Conservation (phyloP, 1,140 invertebrate species). For the Drosophila trapezifrons region DNA sequence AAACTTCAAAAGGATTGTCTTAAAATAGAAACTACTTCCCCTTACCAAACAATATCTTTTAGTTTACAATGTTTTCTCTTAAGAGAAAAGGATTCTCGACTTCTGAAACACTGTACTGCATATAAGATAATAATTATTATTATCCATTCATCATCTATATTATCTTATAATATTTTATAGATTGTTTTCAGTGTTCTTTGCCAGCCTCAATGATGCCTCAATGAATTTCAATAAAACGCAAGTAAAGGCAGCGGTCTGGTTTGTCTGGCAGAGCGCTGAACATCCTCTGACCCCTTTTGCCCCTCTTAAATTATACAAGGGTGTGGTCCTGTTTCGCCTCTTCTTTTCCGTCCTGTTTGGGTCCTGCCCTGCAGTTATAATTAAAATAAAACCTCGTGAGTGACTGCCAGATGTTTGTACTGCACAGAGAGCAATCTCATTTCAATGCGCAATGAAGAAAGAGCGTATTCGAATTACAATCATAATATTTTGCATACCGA, state of each 20-base stretch:
- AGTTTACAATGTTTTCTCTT: too few relatives aligned
- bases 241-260: constrained; percentile 23
- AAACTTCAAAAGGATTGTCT: neutral
- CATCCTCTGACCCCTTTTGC: constrained; percentile 24
- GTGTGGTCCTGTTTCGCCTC: neutral
- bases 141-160: neutral
- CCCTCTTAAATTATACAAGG: constrained; percentile 22
- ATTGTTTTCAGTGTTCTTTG: constrained; percentile 20
- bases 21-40: neutral
- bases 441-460: constrained; percentile 21
- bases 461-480: constrained; percentile 5
- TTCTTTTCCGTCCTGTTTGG: constrained; percentile 17
- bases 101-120: too few relatives aligned
- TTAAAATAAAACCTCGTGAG: constrained; percentile 60
- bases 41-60: too few relatives aligned
- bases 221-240: constrained; percentile 57
- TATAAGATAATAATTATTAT: neutral
- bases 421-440: constrained; percentile 38
- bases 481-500: constrained; percentile 11
- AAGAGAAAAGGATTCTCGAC: too few relatives aligned
- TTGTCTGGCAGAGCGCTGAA: constrained; percentile 22
- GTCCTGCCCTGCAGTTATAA: constrained; percentile 56
- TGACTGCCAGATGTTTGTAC: constrained; percentile 26
- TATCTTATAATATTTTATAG: neutral
- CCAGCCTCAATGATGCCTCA: constrained; percentile 31